Evolutionary conservation across 2,113 vertebrate genomes (phyloP).

Genomic region (Lipophrys pholis): DNA sequence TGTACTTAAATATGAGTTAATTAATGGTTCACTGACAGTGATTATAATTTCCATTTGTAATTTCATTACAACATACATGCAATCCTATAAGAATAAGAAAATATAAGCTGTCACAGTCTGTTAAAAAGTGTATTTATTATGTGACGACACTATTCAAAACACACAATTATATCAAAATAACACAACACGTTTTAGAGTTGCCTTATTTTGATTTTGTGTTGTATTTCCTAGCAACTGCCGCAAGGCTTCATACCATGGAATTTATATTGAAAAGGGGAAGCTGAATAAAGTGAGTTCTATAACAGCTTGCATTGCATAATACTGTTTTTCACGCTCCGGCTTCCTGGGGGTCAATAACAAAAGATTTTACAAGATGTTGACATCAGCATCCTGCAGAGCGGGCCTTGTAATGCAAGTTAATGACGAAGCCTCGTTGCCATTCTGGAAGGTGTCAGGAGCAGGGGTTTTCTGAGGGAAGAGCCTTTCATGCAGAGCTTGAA

Average conservation of each 20-base stretch:
- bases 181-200: too few relatives aligned
- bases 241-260: neutral
- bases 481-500: neutral
- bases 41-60: neutral
- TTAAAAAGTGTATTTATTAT: neutral
- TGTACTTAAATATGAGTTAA: too few relatives aligned
- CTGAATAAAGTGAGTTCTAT: too few relatives aligned
- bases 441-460: neutral
- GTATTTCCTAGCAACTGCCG: neutral
- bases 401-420: conserved; percentile 42
- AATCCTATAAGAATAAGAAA: neutral
- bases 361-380: conserved; percentile 56
- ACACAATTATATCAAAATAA: neutral
- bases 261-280: conserved; percentile 1
- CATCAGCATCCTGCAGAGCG: conserved; percentile 31
- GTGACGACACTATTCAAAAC: neutral
- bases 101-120: neutral
- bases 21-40: too few relatives aligned
- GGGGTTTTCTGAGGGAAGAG: neutral
- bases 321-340: conserved; percentile 11
- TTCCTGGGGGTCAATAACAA: conserved; percentile 39
- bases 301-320: conserved; percentile 26
- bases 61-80: neutral
- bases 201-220: too few relatives aligned
- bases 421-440: conserved; percentile 6